Conservation (phyloP, 35 echinoderm and acorn worm genomes). For the Apostichopus californicus region DNA sequence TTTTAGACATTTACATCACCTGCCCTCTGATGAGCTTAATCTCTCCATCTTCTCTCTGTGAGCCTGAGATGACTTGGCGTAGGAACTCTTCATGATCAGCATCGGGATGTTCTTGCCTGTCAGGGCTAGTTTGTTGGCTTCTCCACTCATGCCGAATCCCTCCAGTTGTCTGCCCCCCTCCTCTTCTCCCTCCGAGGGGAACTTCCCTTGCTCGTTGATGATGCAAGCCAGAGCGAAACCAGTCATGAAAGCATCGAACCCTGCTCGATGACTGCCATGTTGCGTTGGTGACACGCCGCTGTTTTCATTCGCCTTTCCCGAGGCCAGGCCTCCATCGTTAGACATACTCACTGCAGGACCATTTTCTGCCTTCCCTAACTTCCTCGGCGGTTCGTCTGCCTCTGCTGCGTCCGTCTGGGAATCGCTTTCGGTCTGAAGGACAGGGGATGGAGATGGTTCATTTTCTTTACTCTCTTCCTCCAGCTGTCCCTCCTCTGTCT, state of each 20-base stretch:
- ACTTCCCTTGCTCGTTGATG: slow-evolving; percentile 31
- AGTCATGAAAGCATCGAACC: slow-evolving; percentile 99
- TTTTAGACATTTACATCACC: background rate
- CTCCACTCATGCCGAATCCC: slow-evolving; percentile 38
- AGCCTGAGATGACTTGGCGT: slow-evolving; percentile 72
- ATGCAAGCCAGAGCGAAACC: slow-evolving; percentile 83
- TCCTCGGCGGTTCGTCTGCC: background rate
- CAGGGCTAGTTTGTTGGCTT: slow-evolving; percentile 79
- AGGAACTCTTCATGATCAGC: slow-evolving; percentile 76
- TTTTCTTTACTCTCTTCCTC: background rate
- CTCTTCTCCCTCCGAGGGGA: slow-evolving; percentile 8
- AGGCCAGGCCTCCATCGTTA: background rate
- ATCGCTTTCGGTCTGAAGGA: background rate
- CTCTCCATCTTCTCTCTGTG: slow-evolving; percentile 88
- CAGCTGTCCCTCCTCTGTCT: slow-evolving; percentile 26
- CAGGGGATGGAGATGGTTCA: background rate
- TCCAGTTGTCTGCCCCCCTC: background rate
- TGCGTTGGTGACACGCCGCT: slow-evolving; percentile 18
- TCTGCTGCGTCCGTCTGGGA: background rate
- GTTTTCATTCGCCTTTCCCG: background rate
- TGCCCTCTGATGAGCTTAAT: background rate
- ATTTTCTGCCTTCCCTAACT: background rate
- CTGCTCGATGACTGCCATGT: slow-evolving; percentile 81
- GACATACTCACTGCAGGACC: background rate
- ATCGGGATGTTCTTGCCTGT: slow-evolving; percentile 84